These are phyloP conservation scores for Menidia beryllina DNA, from an alignment of 2,113 vertebrate species.

Conservation along the genomic window DNA sequence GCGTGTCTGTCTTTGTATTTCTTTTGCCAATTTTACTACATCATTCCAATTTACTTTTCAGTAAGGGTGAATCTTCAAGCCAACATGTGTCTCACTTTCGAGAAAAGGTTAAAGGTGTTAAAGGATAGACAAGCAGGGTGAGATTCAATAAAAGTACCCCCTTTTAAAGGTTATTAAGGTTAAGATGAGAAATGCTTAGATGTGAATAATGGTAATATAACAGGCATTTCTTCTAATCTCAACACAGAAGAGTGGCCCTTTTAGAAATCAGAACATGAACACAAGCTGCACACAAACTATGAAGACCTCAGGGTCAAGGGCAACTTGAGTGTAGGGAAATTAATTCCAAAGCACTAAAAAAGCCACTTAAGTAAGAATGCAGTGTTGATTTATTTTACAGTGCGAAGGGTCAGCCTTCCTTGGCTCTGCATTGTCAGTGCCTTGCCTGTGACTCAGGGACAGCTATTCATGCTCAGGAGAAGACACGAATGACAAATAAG, in stretches of 20 bases:
- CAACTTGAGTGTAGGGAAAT: constrained; percentile 84
- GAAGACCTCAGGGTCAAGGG: constrained; percentile 90
- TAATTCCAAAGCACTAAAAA: constrained; percentile 85
- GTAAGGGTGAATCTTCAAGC: constrained; percentile 22
- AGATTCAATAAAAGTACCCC: constrained; percentile 5
- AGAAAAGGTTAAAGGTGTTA: constrained; percentile 12
- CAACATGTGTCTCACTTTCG: constrained; percentile 2
- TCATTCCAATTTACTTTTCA: constrained; percentile 48
- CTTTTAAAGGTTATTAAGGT: neutral
- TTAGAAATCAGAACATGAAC: constrained; percentile 78
- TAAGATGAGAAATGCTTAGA: neutral
- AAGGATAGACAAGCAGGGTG: neutral
- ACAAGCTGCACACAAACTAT: constrained; percentile 85
- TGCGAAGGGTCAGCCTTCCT: constrained; percentile 77
- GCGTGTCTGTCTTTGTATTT: neutral
- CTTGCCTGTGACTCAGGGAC: constrained; percentile 83
- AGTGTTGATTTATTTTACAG: constrained; percentile 91
- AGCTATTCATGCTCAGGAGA: constrained; percentile 67
- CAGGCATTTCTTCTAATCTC: constrained; percentile 35
- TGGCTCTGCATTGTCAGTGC: constrained; percentile 78
- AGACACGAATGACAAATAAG: constrained; percentile 50
- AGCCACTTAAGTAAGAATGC: constrained; percentile 93
- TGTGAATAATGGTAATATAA: constrained; percentile 48
- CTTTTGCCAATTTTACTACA: too few relatives aligned
- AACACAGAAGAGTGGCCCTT: constrained; percentile 52